phyloP scores from a whole-genome alignment of 2,888 invertebrate species.

The Thecophora atra region DNA sequence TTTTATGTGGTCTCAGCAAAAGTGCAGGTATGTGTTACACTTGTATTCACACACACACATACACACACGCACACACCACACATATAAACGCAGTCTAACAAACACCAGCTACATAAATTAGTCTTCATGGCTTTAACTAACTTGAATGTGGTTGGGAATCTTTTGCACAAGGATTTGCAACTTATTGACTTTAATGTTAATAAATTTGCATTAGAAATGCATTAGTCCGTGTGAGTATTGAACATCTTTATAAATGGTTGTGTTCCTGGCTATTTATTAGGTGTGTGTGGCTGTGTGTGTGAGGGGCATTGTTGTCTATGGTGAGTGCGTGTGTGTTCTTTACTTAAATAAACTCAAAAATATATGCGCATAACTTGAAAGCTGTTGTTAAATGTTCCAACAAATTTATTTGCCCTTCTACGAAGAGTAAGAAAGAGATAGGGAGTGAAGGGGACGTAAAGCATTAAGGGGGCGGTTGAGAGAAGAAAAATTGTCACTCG shows the following conservation, averaged over 20 bases:
- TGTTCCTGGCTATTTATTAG: background rate
- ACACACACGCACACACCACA: background rate
- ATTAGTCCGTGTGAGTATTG: slow-evolving; percentile 1
- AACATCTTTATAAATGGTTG: background rate
- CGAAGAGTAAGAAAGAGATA: slow-evolving; percentile 3
- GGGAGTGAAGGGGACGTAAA: background rate
- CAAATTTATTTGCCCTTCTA: slow-evolving; percentile 16
- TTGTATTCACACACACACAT: slow-evolving; percentile 7
- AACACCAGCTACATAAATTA: background rate
- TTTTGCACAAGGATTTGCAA: slow-evolving; percentile 18
- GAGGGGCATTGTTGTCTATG: background rate
- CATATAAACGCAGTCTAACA: background rate
- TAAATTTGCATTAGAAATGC: slow-evolving; percentile 31
- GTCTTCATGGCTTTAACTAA: background rate
- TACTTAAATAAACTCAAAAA: background rate
- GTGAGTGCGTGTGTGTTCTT: background rate
- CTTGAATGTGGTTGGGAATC: slow-evolving; percentile 14
- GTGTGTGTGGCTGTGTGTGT: slow-evolving; percentile 5
- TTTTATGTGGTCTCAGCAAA: slow-evolving; percentile 15
- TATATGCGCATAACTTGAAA: slow-evolving; percentile 6
- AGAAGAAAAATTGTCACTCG: no score
- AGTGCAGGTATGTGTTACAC: slow-evolving; percentile 11
- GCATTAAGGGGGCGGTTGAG: no score
- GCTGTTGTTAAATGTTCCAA: slow-evolving; percentile 3
- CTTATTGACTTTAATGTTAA: slow-evolving; percentile 35